A percentile compares a stretch with the other conserved stretches of the same genome.
Evolutionary conservation across 53 echinoderm and acorn worm genomes (phyloP).

Genomic region (Holothuria leucospilota): DNA sequence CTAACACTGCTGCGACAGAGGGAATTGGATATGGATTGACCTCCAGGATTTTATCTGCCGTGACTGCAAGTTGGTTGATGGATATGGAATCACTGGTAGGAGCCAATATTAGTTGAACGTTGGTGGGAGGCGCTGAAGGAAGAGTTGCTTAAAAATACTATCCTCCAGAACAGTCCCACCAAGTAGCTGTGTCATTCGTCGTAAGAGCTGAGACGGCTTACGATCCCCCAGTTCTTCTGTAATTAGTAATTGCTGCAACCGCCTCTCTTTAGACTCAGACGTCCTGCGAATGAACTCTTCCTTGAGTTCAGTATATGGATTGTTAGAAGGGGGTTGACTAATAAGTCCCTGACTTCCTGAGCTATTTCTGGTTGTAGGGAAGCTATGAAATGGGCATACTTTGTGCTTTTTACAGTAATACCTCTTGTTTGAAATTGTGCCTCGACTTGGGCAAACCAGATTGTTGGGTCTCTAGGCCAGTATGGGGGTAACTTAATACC

Average conservation of each 20-base stretch:
- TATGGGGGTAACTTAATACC: constrained; percentile 43
- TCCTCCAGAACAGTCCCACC: constrained; percentile 39
- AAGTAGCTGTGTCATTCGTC: constrained; percentile 45
- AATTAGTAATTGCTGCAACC: constrained; percentile 43
- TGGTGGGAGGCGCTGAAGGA: constrained; percentile 53
- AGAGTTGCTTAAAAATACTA: constrained; percentile 52
- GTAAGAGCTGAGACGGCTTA: constrained; percentile 41
- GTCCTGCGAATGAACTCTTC: not conserved
- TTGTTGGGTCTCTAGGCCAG: constrained; percentile 49
- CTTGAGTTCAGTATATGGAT: constrained; percentile 17
- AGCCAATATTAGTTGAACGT: constrained; percentile 46
- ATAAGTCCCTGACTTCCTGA: constrained; percentile 44
- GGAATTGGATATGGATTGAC: constrained; percentile 1
- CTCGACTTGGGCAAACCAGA: constrained; percentile 52
- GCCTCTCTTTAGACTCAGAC: constrained; percentile 32
- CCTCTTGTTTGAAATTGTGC: constrained; percentile 40
- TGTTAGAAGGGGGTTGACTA: constrained; percentile 1
- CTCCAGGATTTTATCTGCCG: constrained; percentile 43
- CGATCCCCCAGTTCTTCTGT: constrained; percentile 46
- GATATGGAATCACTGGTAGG: constrained; percentile 17
- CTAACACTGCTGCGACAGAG: not conserved
- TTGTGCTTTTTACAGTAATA: constrained; percentile 3
- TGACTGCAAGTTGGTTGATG: constrained; percentile 21
- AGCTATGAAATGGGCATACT: constrained; percentile 31
- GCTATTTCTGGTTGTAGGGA: constrained; percentile 51